These are phyloP conservation scores for Laothoe populi DNA, from an alignment of 2,888 invertebrate species.

Conservation along the genomic window DNA sequence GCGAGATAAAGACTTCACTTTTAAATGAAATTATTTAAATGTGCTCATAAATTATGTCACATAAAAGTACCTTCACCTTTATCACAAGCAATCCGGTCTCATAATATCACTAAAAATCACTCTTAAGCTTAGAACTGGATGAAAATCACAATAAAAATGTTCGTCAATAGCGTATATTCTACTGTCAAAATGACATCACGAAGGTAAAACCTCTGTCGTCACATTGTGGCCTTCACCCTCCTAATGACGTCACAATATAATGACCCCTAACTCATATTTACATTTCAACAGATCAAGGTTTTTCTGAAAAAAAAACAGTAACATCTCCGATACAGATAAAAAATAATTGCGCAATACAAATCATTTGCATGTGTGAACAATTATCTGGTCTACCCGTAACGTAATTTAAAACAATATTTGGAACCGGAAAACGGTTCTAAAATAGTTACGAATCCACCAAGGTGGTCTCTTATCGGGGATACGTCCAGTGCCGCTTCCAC, in stretches of 20 bases:
- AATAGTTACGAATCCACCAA: constrained; percentile 67
- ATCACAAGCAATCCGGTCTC: not conserved
- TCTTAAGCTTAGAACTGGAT: not conserved
- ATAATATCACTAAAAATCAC: not conserved
- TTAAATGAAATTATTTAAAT: constrained; percentile 1
- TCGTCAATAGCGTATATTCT: not conserved
- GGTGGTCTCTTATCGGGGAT: constrained; percentile 82
- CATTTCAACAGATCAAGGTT: constrained; percentile 6
- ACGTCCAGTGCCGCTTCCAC: constrained; percentile 77
- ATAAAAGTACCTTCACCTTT: not conserved
- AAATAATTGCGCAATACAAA: constrained; percentile 4
- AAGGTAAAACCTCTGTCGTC: not conserved
- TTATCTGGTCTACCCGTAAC: constrained; percentile 18
- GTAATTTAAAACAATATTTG: constrained; percentile 44
- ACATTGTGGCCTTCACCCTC: not conserved
- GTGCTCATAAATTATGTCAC: not conserved
- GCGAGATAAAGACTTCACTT: not conserved
- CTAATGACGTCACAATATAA: not conserved
- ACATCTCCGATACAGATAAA: constrained; percentile 5
- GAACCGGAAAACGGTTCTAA: constrained; percentile 78
- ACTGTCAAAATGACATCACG: not conserved
- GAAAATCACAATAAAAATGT: not conserved
- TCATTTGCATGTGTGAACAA: constrained; percentile 18
- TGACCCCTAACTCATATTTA: constrained; percentile 9
- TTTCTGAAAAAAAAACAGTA: not conserved